A percentile compares a stretch with the other conserved stretches of the same genome.
Evolutionary conservation across 2,113 vertebrate species (phyloP).

Genomic region (Triplophysa dalaica): DNA sequence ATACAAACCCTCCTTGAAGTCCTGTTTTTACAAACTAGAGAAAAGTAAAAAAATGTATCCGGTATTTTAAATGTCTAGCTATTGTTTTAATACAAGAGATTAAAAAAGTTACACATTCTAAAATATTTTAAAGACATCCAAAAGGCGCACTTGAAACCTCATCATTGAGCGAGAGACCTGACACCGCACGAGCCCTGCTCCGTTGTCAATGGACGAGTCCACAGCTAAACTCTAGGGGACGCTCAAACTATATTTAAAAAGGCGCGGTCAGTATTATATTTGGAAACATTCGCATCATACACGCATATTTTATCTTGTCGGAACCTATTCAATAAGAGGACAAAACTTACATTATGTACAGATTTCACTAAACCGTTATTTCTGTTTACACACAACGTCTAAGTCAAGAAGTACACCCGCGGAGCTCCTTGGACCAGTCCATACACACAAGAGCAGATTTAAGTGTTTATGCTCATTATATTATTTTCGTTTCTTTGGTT

Average conservation of each 20-base stretch:
- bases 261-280: not conserved
- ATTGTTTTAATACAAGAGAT: not conserved
- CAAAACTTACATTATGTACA: not conserved
- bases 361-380: not conserved
- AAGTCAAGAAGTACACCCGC: not conserved
- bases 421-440: conserved; percentile 12
- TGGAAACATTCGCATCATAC: not conserved
- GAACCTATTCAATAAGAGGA: accelerated
- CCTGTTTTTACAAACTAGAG: not conserved
- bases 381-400: not conserved
- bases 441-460: conserved; percentile 20
- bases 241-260: not conserved
- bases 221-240: conserved; percentile 49
- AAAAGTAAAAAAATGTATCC: not conserved
- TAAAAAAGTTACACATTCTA: not conserved
- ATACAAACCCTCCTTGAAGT: not conserved
- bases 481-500: no score
- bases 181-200: conserved; percentile 62
- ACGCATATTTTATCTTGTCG: not conserved
- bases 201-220: conserved; percentile 65
- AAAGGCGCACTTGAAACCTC: conserved; percentile 46
- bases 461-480: not conserved
- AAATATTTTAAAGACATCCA: conserved; percentile 19
- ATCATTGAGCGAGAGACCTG: conserved; percentile 69
- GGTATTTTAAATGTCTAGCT: not conserved